Evolutionary conservation across 2,113 vertebrate species (phyloP).

Genomic region (Grammomys dolichurus): DNA sequence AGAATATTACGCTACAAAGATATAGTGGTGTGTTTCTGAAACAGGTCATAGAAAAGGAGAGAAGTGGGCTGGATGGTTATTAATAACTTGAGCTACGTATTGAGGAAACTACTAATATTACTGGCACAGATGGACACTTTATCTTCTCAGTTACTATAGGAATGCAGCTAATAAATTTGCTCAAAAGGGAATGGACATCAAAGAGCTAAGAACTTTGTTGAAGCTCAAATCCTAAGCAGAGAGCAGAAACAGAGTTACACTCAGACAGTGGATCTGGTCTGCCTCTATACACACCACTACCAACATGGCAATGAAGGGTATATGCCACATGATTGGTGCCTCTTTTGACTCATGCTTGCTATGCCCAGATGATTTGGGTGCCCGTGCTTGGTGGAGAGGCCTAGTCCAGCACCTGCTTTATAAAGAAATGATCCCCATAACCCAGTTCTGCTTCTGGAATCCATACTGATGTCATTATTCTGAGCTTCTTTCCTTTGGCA

Average conservation of each 20-base stretch:
- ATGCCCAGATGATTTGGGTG: background rate
- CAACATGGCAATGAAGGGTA: background rate
- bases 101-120: background rate
- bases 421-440: background rate
- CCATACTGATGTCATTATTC: background rate
- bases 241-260: background rate
- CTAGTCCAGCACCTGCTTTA: background rate
- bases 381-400: background rate
- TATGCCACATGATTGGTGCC: rapidly evolving
- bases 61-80: background rate
- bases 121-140: background rate
- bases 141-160: background rate
- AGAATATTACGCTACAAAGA: background rate
- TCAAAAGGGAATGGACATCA: background rate
- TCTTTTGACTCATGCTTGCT: background rate
- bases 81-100: background rate
- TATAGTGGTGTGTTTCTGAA: background rate
- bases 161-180: background rate
- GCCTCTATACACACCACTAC: background rate
- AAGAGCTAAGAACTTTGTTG: background rate
- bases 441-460: slow-evolving; percentile 1
- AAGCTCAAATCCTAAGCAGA: background rate
- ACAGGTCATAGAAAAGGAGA: background rate
- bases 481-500: background rate
- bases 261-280: background rate